Evolutionary conservation across 2,113 vertebrate species (phyloP), one percentile per base, ranked within the genome.

Genomic region (Egretta garzetta): DNA sequence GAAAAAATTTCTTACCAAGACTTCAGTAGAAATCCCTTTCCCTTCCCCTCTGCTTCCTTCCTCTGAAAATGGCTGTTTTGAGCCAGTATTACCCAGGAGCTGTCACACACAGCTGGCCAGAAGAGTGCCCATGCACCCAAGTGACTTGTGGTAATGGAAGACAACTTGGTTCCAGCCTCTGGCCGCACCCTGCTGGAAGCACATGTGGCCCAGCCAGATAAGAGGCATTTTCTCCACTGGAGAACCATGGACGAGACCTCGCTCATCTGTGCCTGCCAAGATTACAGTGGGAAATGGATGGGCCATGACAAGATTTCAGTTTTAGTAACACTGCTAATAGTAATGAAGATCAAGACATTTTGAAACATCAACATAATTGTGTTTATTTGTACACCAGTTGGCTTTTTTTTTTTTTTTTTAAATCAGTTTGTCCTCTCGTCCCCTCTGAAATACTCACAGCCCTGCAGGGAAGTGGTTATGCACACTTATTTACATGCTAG

Each of bases 141-240:
- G 32, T 24, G 45, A 55, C 71, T 75, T 70, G n/a, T 0, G 3
- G 27, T 73, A 37, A 53, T 0, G 1, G 15, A 35, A 32, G 19
- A 53, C 9, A 52, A 26, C 28, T 11, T 43, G 55, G 15, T 21
- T 59, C n/a, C 22, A 47, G 39, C 15, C 22, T 43, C 50, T 67
- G 63, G 50, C 24, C 12, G 1, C 93, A 77, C 91, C 67, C 47
- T 47, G 17, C 28, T 91, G 59, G 72, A 83, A 89, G 63, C 7
- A 32, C 75, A 39, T 74, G 14, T 95, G 94, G 80, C 49, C 45
- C 63, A 80, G 63, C 1, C 75, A 88, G 95, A 88, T 97, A 95
- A 95, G 76, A 77, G 17, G 4, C 17, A 14, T 64, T 72, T 96
- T 93, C 59, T 85, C 21, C 23, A 8, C 27, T 70, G 59, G 20